phyloP scores from a whole-genome alignment of 1,140 invertebrate genomes.

The Ceratosolen solmsi region DNA sequence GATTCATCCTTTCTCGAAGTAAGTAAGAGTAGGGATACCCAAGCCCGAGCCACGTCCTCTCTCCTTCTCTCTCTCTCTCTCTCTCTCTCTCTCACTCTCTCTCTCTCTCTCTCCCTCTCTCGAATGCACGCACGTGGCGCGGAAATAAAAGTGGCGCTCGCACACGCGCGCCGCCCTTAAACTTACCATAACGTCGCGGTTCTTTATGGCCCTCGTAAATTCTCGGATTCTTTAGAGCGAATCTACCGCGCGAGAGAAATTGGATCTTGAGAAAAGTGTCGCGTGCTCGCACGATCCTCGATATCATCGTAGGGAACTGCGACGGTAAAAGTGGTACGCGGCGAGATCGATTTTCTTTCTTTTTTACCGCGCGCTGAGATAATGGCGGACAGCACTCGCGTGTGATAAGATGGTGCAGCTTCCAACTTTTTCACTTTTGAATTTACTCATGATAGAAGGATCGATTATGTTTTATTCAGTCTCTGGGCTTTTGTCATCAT shows the following conservation, averaged over 20 bases:
- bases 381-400: neutral
- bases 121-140: conserved; percentile 9
- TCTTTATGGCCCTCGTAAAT: conserved; percentile 67
- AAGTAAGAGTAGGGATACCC: too few relatives aligned
- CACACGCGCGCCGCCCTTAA: conserved; percentile 52
- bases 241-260: conserved; percentile 44
- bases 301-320: neutral
- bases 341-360: conserved; percentile 9
- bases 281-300: neutral
- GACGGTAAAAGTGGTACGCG: neutral
- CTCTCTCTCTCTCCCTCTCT: neutral
- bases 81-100: neutral
- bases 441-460: too few relatives aligned
- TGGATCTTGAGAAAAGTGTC: conserved; percentile 46
- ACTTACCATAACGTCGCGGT: conserved; percentile 63
- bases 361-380: neutral
- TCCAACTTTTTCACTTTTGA: too few relatives aligned
- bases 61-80: neutral
- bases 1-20: too few relatives aligned
- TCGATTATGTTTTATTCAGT: neutral
- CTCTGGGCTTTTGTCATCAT: too few relatives aligned
- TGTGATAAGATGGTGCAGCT: too few relatives aligned
- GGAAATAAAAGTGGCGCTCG: conserved; percentile 62
- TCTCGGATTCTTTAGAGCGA: conserved; percentile 55
- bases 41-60: neutral